Evolutionary conservation across 2,113 vertebrate genomes (phyloP).

Genomic region (Gopherus evgoodei): DNA sequence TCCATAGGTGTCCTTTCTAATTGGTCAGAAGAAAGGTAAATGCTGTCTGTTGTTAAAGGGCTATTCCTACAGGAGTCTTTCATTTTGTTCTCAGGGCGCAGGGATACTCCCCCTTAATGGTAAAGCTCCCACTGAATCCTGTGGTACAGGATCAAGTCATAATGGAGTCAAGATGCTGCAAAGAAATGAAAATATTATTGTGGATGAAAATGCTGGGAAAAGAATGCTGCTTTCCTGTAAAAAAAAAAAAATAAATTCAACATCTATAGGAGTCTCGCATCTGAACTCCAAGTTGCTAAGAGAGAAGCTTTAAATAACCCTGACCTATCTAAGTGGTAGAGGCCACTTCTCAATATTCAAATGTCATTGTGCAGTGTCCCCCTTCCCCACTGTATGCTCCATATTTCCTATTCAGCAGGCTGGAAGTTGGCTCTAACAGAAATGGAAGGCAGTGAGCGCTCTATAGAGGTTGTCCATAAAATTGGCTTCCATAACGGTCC

Average conservation of each 20-base stretch:
- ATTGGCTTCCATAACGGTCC: fast-evolving
- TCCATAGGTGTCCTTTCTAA: not conserved
- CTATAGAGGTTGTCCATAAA: not conserved
- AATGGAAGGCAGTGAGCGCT: not conserved
- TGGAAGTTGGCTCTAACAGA: fast-evolving
- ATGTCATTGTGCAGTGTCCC: not conserved
- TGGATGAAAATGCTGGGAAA: too few species aligned
- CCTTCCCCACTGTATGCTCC: not conserved
- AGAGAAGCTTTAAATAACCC: not conserved
- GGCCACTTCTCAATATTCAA: not conserved
- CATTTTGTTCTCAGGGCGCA: not conserved
- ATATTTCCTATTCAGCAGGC: not conserved
- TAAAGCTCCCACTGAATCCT: not conserved
- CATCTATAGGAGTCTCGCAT: too few species aligned
- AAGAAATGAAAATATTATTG: too few species aligned
- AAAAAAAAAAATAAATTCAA: too few species aligned
- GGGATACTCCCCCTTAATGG: not conserved
- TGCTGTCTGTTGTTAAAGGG: not conserved
- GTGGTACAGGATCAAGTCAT: too few species aligned
- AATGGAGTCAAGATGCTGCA: too few species aligned
- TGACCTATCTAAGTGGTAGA: not conserved
- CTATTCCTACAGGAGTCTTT: not conserved
- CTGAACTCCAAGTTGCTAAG: too few species aligned
- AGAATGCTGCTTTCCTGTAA: too few species aligned
- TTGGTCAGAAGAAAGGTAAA: not conserved